These are phyloP conservation scores for Elmis aenea DNA, from an alignment of 2,888 invertebrate genomes.

Conservation along the genomic window DNA sequence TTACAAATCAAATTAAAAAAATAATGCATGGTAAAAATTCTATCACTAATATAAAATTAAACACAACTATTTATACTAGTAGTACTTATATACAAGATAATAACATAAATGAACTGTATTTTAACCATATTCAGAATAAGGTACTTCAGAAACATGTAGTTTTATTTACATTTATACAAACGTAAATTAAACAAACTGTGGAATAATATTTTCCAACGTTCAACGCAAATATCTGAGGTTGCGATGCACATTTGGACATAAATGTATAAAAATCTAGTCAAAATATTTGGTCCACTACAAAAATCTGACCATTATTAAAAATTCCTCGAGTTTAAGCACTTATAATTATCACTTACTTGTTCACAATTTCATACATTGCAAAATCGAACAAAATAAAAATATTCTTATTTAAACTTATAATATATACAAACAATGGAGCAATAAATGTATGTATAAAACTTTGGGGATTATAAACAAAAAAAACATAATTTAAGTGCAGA, in stretches of 20 bases:
- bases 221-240: slow-evolving; percentile 13
- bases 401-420: too few species aligned
- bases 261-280: slow-evolving; percentile 28
- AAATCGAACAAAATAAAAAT: slow-evolving; percentile 8
- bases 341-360: slow-evolving; percentile 23
- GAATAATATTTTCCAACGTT: slow-evolving; percentile 11
- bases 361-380: slow-evolving; percentile 1
- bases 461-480: too few species aligned
- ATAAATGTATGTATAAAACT: too few species aligned
- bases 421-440: too few species aligned
- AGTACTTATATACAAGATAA: slow-evolving; percentile 18
- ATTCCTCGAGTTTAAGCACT: slow-evolving; percentile 24
- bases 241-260: slow-evolving; percentile 17
- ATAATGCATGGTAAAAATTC: too few species aligned
- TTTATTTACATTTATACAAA: slow-evolving; percentile 17
- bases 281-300: slow-evolving; percentile 42
- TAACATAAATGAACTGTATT: too few species aligned
- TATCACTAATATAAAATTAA: too few species aligned
- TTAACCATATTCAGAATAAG: too few species aligned
- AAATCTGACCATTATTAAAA: slow-evolving; percentile 33
- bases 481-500: too few species aligned
- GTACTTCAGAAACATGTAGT: slow-evolving; percentile 11
- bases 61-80: too few species aligned
- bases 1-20: too few species aligned
- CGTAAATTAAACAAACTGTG: slow-evolving; percentile 6